phyloP scores from a whole-genome alignment of 2,113 vertebrate species.

The Andinoacara biseriatus region DNA sequence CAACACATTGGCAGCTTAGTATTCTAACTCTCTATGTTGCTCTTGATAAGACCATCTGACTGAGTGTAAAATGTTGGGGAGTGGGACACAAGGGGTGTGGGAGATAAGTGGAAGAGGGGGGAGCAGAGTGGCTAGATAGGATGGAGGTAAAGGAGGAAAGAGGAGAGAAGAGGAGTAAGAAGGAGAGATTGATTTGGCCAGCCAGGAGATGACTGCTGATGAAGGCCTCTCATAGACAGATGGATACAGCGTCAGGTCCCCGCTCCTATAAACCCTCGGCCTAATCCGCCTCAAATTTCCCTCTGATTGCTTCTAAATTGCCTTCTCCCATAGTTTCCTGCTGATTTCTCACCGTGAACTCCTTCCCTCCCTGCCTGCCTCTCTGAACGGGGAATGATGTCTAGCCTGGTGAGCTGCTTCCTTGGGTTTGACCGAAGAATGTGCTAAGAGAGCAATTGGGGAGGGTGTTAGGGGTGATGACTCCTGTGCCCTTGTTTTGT shows the following conservation, averaged over 20 bases:
- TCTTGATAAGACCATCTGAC: conserved; percentile 40
- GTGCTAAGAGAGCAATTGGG: conserved; percentile 53
- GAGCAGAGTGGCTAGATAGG: conserved; percentile 46
- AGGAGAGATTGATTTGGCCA: conserved; percentile 79
- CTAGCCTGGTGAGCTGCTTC: conserved; percentile 63
- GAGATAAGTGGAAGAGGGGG: conserved; percentile 51
- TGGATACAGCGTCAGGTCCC: conserved; percentile 74
- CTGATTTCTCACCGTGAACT: conserved; percentile 70
- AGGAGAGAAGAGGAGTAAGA: conserved; percentile 42
- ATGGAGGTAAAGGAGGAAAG: conserved; percentile 50
- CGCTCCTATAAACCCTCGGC: conserved; percentile 72
- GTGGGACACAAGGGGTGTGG: conserved; percentile 37
- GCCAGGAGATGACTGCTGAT: conserved; percentile 78
- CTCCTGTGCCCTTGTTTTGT: conserved; percentile 44
- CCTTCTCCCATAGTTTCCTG: conserved; percentile 80
- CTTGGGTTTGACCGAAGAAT: conserved; percentile 61
- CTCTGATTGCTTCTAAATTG: conserved; percentile 84
- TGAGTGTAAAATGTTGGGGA: conserved; percentile 63
- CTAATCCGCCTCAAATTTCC: conserved; percentile 82
- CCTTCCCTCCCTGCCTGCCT: conserved; percentile 50
- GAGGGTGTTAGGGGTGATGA: conserved; percentile 56
- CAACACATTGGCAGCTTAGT: conserved; percentile 30
- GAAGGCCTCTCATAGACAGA: conserved; percentile 79
- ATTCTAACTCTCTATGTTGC: conserved; percentile 20
- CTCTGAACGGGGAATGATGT: conserved; percentile 61